A percentile compares a stretch with the other conserved stretches of the same genome.
Conservation (phyloP, 2,113 vertebrate genomes). For the Micromys minutus region DNA sequence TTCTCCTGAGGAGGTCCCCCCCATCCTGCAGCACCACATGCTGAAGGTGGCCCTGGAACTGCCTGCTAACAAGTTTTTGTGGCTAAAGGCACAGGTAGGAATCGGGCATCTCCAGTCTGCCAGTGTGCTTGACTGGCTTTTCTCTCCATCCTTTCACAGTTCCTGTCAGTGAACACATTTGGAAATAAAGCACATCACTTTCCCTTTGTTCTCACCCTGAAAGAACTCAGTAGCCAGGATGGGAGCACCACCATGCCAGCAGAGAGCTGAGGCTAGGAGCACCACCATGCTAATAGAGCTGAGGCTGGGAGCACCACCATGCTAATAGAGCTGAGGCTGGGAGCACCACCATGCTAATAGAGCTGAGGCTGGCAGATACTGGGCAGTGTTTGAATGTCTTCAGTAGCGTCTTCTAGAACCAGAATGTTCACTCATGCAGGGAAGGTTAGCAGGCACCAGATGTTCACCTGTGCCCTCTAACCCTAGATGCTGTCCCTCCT, state of each 20-base stretch:
- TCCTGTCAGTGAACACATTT: not conserved
- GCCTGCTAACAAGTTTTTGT: conserved; percentile 95
- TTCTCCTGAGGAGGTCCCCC: conserved; percentile 87
- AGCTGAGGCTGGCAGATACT: too few relatives aligned
- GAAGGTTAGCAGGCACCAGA: not conserved
- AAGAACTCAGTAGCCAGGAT: not conserved
- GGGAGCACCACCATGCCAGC: not conserved
- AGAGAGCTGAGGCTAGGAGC: not conserved
- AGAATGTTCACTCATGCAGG: not conserved
- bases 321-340: not conserved
- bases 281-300: not conserved
- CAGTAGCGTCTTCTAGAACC: not conserved
- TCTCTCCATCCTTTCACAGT: not conserved
- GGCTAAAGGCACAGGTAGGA: conserved; percentile 94
- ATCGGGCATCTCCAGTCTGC: accelerated
- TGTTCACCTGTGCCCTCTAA: not conserved
- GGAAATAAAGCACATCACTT: not conserved
- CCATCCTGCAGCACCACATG: conserved; percentile 93
- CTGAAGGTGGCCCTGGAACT: conserved; percentile 94
- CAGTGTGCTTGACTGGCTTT: not conserved
- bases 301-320: not conserved
- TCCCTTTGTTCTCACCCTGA: not conserved
- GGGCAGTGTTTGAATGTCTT: not conserved
- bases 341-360: not conserved
- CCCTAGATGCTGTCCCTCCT: not conserved